phyloP scores from a whole-genome alignment of 2,113 vertebrate species.

The Sardina pilchardus region DNA sequence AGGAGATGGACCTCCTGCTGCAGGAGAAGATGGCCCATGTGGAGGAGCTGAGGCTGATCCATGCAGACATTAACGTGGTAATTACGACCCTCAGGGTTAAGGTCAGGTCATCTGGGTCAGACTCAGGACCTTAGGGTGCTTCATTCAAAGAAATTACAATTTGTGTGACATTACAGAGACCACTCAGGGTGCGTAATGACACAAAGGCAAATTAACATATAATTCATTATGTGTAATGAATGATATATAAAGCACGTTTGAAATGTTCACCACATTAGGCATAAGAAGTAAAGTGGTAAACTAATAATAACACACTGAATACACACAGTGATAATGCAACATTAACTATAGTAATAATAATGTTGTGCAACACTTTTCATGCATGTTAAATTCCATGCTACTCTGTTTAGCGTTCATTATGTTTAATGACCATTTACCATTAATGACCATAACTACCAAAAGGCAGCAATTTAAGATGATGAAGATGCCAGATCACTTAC shows the following conservation, averaged over 20 bases:
- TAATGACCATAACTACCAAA: no score
- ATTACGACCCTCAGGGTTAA: conserved; percentile 34
- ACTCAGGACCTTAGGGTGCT: neutral
- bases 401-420: neutral
- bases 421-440: neutral
- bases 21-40: conserved; percentile 99
- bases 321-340: neutral
- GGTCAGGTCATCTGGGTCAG: neutral
- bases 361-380: neutral
- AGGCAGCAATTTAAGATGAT: neutral
- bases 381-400: neutral
- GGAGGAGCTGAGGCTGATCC: conserved; percentile 94
- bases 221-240: neutral
- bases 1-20: conserved; percentile 96
- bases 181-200: neutral
- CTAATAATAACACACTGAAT: neutral
- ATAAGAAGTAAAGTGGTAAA: neutral
- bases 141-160: neutral
- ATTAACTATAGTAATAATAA: neutral
- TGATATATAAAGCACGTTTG: no score
- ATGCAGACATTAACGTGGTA: conserved; percentile 98
- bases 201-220: neutral
- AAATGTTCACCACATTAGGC: no score
- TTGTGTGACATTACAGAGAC: neutral
- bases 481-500: no score